phyloP scores from a whole-genome alignment of 2,797 vertebrate species.

The Epinephelus awoara region DNA sequence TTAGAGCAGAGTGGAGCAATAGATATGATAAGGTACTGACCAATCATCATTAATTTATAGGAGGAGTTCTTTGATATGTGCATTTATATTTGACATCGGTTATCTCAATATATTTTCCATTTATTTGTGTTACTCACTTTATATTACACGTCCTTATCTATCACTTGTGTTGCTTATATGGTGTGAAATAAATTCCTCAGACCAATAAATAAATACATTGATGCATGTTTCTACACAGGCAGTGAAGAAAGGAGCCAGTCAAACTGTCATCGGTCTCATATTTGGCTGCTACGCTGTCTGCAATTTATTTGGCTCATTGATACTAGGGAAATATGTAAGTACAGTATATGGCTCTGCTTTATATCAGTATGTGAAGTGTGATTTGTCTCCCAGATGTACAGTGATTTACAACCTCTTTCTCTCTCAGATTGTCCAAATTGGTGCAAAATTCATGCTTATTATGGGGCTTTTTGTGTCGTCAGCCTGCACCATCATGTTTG shows the following conservation, averaged over 20 bases:
- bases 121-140: not conserved
- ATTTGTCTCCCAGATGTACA: not conserved
- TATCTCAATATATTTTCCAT: not conserved
- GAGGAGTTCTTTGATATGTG: not conserved
- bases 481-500: slow-evolving; percentile 93
- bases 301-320: slow-evolving; percentile 88
- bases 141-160: not conserved
- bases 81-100: not conserved
- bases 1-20: not conserved
- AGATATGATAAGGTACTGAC: not conserved
- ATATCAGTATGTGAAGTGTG: not conserved
- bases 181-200: not conserved
- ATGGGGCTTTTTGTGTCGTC: slow-evolving; percentile 92
- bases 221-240: slow-evolving; percentile 84
- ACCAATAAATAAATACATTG: not conserved
- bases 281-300: slow-evolving; percentile 94
- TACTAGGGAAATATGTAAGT: slow-evolving; percentile 95
- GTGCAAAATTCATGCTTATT: slow-evolving; percentile 96
- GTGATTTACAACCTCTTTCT: not conserved
- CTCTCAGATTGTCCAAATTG: slow-evolving; percentile 93
- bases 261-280: slow-evolving; percentile 91
- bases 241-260: slow-evolving; percentile 91
- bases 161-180: not conserved
- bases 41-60: not conserved
- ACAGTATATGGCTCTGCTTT: slow-evolving; percentile 39